A percentile compares a stretch with the other conserved stretches of the same genome.
These are phyloP conservation scores for Glaucomys volans DNA, from an alignment of 2,113 vertebrate species.

Conservation along the genomic window DNA sequence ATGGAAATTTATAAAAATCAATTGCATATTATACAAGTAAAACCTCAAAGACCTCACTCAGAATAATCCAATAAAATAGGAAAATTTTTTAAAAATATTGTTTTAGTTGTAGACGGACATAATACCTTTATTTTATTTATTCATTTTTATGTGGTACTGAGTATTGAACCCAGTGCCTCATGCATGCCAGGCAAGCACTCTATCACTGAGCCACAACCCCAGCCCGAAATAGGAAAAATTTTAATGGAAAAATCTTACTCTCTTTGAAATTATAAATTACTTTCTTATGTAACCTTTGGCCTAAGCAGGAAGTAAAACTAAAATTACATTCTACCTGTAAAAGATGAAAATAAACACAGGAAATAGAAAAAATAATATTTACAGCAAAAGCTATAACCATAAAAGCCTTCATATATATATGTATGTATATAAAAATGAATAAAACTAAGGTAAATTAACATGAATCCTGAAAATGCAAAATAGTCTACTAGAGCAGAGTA, in stretches of 20 bases:
- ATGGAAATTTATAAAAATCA: slow-evolving; percentile 27
- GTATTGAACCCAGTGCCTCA: too few relatives aligned
- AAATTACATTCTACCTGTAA: slow-evolving; percentile 27
- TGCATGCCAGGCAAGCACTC: too few relatives aligned
- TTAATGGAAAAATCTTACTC: background rate
- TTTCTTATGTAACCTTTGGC: background rate
- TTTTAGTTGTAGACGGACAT: too few relatives aligned
- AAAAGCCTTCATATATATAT: slow-evolving; percentile 6
- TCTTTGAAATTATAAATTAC: slow-evolving; percentile 3
- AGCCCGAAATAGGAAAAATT: slow-evolving; percentile 8
- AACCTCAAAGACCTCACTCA: background rate
- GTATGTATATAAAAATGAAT: background rate
- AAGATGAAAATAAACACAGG: background rate
- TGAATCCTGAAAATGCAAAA: slow-evolving; percentile 34
- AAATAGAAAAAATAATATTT: slow-evolving; percentile 46
- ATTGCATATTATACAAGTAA: background rate
- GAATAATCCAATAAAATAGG: slow-evolving; percentile 15
- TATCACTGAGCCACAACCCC: too few relatives aligned
- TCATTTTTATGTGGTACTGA: too few relatives aligned
- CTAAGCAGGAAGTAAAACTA: slow-evolving; percentile 24
- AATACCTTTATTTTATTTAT: too few relatives aligned
- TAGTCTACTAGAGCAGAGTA: background rate
- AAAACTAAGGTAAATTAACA: slow-evolving; percentile 40
- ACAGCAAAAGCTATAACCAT: slow-evolving; percentile 11
- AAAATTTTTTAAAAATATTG: too few relatives aligned